A percentile compares a stretch with the other conserved stretches of the same genome.
Evolutionary conservation across 2,113 vertebrate genomes (phyloP).

Genomic region (Jaculus jaculus): DNA sequence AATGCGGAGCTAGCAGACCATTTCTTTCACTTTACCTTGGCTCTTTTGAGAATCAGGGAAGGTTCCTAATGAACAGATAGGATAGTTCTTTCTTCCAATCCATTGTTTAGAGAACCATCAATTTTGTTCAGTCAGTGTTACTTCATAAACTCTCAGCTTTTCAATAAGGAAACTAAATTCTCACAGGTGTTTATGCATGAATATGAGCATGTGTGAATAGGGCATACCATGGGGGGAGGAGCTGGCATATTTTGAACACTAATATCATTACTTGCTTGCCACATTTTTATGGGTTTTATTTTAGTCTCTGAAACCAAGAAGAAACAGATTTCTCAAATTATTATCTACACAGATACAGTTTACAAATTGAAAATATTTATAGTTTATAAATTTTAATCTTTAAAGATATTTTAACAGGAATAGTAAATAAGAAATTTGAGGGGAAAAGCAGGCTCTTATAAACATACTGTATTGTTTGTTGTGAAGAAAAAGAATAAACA

Average conservation of each 20-base stretch:
- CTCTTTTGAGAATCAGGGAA: constrained; percentile 49
- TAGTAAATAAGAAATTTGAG: background rate
- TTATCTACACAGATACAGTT: background rate
- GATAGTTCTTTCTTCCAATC: constrained; percentile 56
- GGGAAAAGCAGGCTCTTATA: background rate
- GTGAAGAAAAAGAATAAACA: background rate
- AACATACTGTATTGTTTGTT: background rate
- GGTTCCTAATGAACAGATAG: constrained; percentile 27
- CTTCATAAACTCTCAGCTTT: background rate
- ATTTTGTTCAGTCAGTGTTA: constrained; percentile 68
- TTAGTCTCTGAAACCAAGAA: constrained; percentile 22
- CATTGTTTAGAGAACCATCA: constrained; percentile 69
- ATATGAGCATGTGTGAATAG: background rate
- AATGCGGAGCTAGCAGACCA: constrained; percentile 63
- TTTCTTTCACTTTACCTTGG: constrained; percentile 39
- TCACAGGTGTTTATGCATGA: background rate
- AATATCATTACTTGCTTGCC: background rate
- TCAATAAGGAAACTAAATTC: constrained; percentile 42
- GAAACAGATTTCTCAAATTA: constrained; percentile 3
- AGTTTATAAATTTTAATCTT: background rate
- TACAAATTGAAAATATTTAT: background rate
- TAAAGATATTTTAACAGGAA: background rate
- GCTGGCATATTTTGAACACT: background rate
- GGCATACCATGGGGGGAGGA: background rate
- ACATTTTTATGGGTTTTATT: background rate